Base-by-base conservation (phyloP, 2,888 invertebrate genomes). In the Isotomurus palustris region DNA sequence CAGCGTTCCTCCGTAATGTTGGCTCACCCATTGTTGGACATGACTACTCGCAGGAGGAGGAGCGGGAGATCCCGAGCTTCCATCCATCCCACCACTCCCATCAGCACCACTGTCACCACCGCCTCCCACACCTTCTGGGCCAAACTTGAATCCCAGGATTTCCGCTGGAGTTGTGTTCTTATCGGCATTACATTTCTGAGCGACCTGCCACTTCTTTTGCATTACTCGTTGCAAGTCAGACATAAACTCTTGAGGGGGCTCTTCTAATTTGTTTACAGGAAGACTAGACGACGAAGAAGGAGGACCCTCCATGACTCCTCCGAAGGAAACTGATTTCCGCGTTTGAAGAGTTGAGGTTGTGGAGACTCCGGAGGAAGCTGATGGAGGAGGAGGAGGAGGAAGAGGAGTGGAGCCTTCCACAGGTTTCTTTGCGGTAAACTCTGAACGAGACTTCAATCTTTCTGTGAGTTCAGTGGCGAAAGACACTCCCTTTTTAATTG, bases 161-260 rank as follows among this genome's bases (percentile, higher is more conserved):
- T 92, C 91, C 73, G 91, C 91, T 0, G 92, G 91, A 36, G 89
- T 89, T 1, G 90, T 89, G n/a, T 86, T 84, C 14, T 86, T 84
- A 74, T 92, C 91, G 24, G 87, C 77, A 75, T 91, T 89, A 73
- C 92, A 91, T 74, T 92, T 92, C 73, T 93, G 91, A 2, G 92
- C 91, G 1, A 92, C 91, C 63, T 74, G 74, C 76, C 76, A 76
- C 73, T 93, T 93, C 73, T 91, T 91, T 67, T 89, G 82, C 89
- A 93, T 92, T 0, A 93, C 92, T 51, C 91, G 80, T 73, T 93
- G 92, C 47, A 93, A 78, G 75, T 93, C 92, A 73, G 88, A 87
- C 43, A 93, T 78, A 73, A 93, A 92, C 58, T 88, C 88, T 25
- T 84, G 69, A 8, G 76, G 76, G 35, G 75, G 72, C 50, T 75